Base-by-base conservation (phyloP, 2,888 invertebrate genomes). In the Portevinia maculata region DNA sequence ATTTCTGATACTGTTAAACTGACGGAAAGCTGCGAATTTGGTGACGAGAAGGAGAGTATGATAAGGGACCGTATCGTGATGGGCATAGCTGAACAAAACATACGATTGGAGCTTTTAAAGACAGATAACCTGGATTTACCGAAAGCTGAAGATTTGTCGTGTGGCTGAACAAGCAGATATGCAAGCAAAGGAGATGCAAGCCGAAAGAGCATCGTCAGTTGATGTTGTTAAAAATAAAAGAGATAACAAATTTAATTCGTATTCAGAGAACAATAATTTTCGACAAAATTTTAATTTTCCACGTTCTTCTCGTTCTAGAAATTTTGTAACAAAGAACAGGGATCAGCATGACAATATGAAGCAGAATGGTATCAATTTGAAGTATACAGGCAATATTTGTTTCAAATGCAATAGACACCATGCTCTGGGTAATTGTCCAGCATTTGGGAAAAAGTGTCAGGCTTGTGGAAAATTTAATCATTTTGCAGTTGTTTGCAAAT, bases 381-480 rank as follows among this genome's bases (percentile, higher is more conserved):
- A 15, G 7, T 24, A 46, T n/a, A 13, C 5, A 30, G 15, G 44
- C 19, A 57, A 48, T 34, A 46, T 7, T n/a, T 55, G 69, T 37
- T 57, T 48, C 59, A 57, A 59, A 32, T 60, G 59, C 15, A 60
- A 60, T 41, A 50, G 37, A 70, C 30, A 52, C 24, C 60, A 52
- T 60, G n/a, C 11, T 2, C 8, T 24, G 0, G 60, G 52, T 52
- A 59, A 52, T 17, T 71, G 60, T 60, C 71, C 60, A 21, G 52
- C 59, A 48, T 59, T 32, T 41, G 59, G 52, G 0, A 50, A 41
- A 50, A 70, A 21, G 7, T 70, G 50, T 60, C 34, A 32, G 39
- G 39, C 30, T 34, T 70, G 59, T 24, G 34, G 59, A 13, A 48
- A 15, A 39, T 30, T 50, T 24, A 59, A 69, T 39, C 69, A 57